These are phyloP conservation scores for Jaculus jaculus DNA, from an alignment of 2,113 vertebrate species.

Conservation along the genomic window DNA sequence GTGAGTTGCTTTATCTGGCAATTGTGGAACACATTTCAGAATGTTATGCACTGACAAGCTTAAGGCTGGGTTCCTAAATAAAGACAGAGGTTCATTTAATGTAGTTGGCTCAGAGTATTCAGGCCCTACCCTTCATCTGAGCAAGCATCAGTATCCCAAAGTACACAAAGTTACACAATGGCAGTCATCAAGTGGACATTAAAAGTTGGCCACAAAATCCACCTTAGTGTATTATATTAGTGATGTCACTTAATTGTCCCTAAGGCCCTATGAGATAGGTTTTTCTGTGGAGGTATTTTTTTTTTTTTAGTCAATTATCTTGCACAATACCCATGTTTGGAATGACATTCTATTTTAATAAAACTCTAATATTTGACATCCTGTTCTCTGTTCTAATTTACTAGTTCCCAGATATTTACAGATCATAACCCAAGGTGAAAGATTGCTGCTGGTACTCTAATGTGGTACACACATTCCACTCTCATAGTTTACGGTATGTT, in stretches of 20 bases:
- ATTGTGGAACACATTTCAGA: constrained; percentile 10
- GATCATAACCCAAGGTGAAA: not conserved
- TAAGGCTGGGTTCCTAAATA: not conserved
- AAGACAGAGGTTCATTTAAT: not conserved
- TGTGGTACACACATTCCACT: not conserved
- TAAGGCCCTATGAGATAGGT: not conserved
- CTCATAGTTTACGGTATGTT: not conserved
- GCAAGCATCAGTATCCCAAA: not conserved
- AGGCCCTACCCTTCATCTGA: not conserved
- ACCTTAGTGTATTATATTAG: not conserved
- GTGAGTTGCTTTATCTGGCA: not conserved
- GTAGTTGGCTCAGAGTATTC: not conserved
- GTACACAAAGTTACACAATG: not conserved
- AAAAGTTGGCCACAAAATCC: not conserved
- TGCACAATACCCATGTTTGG: not conserved
- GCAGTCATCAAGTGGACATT: not conserved
- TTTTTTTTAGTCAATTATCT: not conserved
- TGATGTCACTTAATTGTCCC: not conserved
- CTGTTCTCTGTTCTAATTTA: not conserved
- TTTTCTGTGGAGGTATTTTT: not conserved
- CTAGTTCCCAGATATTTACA: not conserved
- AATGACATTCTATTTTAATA: constrained; percentile 10
- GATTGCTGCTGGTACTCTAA: not conserved
- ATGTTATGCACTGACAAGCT: not conserved
- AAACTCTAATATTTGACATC: not conserved